A percentile compares a stretch with the other conserved stretches of the same genome.
These are phyloP conservation scores for Pseudorhombus dupliciocellatus DNA, from an alignment of 2,113 vertebrate species.

Conservation along the genomic window DNA sequence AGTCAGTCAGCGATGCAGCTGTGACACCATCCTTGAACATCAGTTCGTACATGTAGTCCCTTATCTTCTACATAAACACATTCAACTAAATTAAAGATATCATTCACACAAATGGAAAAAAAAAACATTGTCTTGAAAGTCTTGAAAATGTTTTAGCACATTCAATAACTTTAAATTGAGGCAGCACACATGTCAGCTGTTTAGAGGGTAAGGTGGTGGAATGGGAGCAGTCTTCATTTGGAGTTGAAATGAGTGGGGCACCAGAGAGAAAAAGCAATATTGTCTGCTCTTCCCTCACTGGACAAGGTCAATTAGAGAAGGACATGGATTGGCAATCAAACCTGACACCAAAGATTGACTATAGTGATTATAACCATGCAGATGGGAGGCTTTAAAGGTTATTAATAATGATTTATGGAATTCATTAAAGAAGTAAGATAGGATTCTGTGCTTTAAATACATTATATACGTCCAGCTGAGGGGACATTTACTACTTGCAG, in stretches of 20 bases:
- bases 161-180: constrained; percentile 58
- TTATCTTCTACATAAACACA: not conserved
- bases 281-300: constrained; percentile 75
- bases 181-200: constrained; percentile 58
- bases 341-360: constrained; percentile 84
- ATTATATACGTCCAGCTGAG: constrained; percentile 75
- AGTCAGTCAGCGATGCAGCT: not conserved
- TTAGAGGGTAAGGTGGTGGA: constrained; percentile 65
- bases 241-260: constrained; percentile 70
- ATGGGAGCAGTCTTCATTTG: constrained; percentile 75
- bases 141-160: constrained; percentile 32
- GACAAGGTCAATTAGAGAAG: constrained; percentile 85
- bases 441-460: constrained; percentile 75
- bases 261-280: constrained; percentile 74
- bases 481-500: constrained; percentile 61
- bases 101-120: constrained; percentile 26
- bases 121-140: constrained; percentile 19
- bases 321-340: constrained; percentile 84
- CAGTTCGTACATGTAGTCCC: not conserved
- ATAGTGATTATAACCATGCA: constrained; percentile 81
- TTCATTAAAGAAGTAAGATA: constrained; percentile 82
- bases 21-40: not conserved
- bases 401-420: constrained; percentile 87
- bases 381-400: constrained; percentile 83
- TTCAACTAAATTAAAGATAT: constrained; percentile 31